Evolutionary conservation across 2,113 vertebrate species (phyloP).

Genomic region (Chelonoidis abingdonii): DNA sequence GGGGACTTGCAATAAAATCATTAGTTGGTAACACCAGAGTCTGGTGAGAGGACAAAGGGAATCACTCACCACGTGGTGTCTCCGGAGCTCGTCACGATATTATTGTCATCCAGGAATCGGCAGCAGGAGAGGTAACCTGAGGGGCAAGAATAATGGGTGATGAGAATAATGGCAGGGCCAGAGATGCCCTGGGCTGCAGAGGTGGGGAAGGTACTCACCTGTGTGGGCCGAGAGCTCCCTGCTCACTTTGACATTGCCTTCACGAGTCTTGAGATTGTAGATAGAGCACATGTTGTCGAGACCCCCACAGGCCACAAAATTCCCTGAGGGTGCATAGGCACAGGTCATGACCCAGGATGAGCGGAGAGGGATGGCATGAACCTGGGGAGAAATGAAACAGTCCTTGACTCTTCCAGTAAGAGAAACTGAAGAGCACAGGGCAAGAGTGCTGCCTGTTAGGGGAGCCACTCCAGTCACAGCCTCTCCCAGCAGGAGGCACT

Average conservation of each 20-base stretch:
- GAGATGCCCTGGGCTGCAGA: rapidly evolving
- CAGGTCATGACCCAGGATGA: constrained; percentile 99
- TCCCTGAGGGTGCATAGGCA: constrained; percentile 95
- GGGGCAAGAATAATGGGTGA: not conserved
- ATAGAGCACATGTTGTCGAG: constrained; percentile 99
- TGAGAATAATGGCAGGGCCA: not conserved
- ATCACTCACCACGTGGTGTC: constrained; percentile 94
- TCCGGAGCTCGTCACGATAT: constrained; percentile 97
- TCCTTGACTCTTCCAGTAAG: not conserved
- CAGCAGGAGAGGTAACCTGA: constrained; percentile 98
- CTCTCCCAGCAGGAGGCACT: rapidly evolving
- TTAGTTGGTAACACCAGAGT: not conserved
- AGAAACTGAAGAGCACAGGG: not conserved
- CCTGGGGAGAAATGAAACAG: constrained; percentile 73
- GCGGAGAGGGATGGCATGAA: constrained; percentile 95
- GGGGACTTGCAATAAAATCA: not conserved
- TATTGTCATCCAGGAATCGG: constrained; percentile 95
- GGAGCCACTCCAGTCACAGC: not conserved
- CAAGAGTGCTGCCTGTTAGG: not conserved
- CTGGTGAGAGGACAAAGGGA: not conserved
- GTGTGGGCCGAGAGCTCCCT: constrained; percentile 94
- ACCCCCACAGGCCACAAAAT: constrained; percentile 96
- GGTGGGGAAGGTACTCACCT: constrained; percentile 77
- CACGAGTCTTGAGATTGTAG: constrained; percentile 96
- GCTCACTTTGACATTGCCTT: constrained; percentile 96